These are phyloP conservation scores for Heterocephalus glaber DNA, from an alignment of 2,113 vertebrate genomes.

Conservation along the genomic window DNA sequence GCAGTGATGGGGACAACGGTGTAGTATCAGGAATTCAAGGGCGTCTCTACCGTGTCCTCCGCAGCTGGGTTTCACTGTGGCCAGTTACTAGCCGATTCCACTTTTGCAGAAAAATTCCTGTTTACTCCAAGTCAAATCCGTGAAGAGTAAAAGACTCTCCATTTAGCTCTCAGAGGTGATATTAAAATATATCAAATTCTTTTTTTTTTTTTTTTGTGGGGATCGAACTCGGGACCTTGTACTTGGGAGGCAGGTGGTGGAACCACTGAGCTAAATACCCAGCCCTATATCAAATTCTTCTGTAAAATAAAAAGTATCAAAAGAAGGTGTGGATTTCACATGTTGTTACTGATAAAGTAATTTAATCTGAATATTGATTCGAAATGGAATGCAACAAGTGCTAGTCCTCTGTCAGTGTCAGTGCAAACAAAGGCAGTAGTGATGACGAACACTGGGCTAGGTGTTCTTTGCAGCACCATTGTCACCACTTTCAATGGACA, in stretches of 20 bases:
- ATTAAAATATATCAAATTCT: neutral
- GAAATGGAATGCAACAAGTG: neutral
- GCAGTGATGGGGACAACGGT: neutral
- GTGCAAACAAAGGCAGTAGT: accelerated
- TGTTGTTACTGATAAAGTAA: neutral
- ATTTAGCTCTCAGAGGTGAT: neutral
- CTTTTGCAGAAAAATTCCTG: neutral
- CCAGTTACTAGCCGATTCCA: neutral
- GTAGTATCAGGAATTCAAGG: neutral
- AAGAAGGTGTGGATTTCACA: neutral
- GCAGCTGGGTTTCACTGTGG: neutral
- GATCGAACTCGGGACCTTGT: no score
- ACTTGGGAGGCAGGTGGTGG: no score
- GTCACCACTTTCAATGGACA: no score
- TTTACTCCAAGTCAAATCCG: neutral
- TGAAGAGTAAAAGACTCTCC: neutral
- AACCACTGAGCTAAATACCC: no score
- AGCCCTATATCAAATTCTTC: neutral
- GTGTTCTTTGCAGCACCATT: neutral
- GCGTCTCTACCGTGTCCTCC: neutral
- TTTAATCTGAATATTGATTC: neutral
- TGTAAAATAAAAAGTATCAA: neutral
- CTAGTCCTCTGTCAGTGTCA: neutral
- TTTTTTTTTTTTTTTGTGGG: no score
- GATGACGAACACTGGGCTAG: accelerated